phyloP scores from a whole-genome alignment of 1,140 invertebrate genomes.

The Aphis gossypii region DNA sequence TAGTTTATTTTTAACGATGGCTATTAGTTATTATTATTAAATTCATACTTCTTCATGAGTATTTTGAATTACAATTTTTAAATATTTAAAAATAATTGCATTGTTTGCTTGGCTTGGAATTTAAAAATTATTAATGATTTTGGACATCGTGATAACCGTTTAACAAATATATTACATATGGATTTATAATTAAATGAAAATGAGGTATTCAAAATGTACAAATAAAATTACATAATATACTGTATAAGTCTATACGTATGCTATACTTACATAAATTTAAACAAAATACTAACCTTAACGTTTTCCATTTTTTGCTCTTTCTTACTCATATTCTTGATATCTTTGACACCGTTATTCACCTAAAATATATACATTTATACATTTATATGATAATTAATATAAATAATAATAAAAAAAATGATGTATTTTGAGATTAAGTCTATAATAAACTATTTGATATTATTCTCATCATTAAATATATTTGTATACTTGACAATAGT shows the following conservation, averaged over 20 bases:
- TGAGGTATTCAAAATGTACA: not conserved
- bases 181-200: not conserved
- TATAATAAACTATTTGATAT: too few species aligned
- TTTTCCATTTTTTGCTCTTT: not conserved
- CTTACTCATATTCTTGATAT: not conserved
- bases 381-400: not conserved
- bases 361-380: not conserved
- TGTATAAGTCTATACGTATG: not conserved
- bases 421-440: too few species aligned
- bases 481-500: too few species aligned
- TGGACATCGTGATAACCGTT: not conserved
- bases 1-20: not conserved
- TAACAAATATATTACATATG: not conserved
- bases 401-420: not conserved
- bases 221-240: too few species aligned
- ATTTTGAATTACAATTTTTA: not conserved
- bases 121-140: not conserved
- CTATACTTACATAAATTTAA: not conserved
- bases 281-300: not conserved
- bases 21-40: not conserved
- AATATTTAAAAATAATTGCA: not conserved
- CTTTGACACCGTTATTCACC: not conserved
- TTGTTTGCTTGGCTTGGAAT: not conserved
- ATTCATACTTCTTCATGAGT: not conserved
- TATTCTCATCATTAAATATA: too few species aligned